A percentile compares a stretch with the other conserved stretches of the same genome.
Evolutionary conservation across 1,140 invertebrate species (phyloP).

Genomic region (Drosophila ercepeae): DNA sequence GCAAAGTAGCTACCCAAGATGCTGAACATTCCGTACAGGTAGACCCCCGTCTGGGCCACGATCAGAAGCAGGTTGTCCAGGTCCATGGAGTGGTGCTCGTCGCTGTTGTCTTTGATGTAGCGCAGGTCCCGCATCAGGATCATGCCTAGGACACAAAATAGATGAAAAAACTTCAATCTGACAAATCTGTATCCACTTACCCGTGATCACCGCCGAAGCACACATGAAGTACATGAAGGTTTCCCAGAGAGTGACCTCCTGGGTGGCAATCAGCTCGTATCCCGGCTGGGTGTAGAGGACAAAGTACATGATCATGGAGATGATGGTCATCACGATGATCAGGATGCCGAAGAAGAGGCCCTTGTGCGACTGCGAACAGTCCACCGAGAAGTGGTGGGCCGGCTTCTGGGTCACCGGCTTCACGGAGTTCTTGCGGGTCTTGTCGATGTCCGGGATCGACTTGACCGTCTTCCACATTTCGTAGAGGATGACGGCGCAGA

Average conservation of each 20-base stretch:
- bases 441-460: conserved; percentile 79
- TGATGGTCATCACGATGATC: conserved; percentile 93
- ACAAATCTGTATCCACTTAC: conserved; percentile 20
- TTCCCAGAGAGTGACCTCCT: conserved; percentile 91
- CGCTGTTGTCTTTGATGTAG: conserved; percentile 86
- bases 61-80: conserved; percentile 94
- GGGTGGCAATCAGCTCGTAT: conserved; percentile 88
- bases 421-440: conserved; percentile 69
- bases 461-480: conserved; percentile 92
- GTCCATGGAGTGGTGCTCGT: conserved; percentile 86
- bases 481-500: conserved; percentile 93
- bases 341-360: conserved; percentile 94
- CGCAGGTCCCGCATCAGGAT: conserved; percentile 87
- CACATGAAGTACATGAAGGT: conserved; percentile 87
- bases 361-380: conserved; percentile 94
- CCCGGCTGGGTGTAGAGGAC: conserved; percentile 90
- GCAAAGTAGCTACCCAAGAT: conserved; percentile 92
- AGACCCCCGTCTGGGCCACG: conserved; percentile 94
- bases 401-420: conserved; percentile 81
- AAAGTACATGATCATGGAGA: conserved; percentile 96
- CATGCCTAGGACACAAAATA: conserved; percentile 84
- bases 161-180: neutral
- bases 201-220: conserved; percentile 67
- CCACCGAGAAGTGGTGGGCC: conserved; percentile 92
- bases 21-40: conserved; percentile 94